phyloP scores from a whole-genome alignment of 2,888 invertebrate species.

The Pterobdella sp. region DNA sequence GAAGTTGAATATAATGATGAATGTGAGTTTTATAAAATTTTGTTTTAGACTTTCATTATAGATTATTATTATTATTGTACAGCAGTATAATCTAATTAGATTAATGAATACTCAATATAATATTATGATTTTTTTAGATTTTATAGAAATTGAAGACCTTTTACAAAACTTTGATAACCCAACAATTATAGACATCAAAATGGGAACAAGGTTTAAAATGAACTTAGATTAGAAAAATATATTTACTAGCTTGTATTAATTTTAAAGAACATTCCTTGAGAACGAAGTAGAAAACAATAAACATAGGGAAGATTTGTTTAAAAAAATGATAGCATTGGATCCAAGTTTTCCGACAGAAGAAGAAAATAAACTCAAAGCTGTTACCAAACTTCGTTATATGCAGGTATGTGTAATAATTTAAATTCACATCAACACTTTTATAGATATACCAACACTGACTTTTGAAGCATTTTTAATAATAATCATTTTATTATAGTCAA shows the following conservation, averaged over 20 bases:
- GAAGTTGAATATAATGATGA: slow-evolving; percentile 57
- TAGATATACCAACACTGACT: background rate
- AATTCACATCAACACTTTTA: background rate
- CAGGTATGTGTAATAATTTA: slow-evolving; percentile 42
- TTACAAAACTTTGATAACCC: slow-evolving; percentile 82
- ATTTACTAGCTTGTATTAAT: background rate
- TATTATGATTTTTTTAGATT: slow-evolving; percentile 52
- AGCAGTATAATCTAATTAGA: background rate
- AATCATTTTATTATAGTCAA: background rate
- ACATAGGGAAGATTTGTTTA: slow-evolving; percentile 76
- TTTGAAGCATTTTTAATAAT: background rate
- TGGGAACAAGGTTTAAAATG: slow-evolving; percentile 68
- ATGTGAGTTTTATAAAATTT: slow-evolving; percentile 43
- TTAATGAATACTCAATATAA: background rate
- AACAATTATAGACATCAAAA: slow-evolving; percentile 92
- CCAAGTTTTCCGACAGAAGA: slow-evolving; percentile 73
- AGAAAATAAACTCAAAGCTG: slow-evolving; percentile 71
- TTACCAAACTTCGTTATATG: slow-evolving; percentile 94
- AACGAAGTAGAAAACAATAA: slow-evolving; percentile 82
- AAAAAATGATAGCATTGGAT: slow-evolving; percentile 89
- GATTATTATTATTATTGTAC: background rate
- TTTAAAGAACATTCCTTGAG: slow-evolving; percentile 74
- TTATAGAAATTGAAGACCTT: slow-evolving; percentile 90
- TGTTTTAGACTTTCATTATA: background rate
- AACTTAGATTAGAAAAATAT: background rate